phyloP scores from a whole-genome alignment of 2,797 vertebrate genomes.

The Micrastur ruficollis region DNA sequence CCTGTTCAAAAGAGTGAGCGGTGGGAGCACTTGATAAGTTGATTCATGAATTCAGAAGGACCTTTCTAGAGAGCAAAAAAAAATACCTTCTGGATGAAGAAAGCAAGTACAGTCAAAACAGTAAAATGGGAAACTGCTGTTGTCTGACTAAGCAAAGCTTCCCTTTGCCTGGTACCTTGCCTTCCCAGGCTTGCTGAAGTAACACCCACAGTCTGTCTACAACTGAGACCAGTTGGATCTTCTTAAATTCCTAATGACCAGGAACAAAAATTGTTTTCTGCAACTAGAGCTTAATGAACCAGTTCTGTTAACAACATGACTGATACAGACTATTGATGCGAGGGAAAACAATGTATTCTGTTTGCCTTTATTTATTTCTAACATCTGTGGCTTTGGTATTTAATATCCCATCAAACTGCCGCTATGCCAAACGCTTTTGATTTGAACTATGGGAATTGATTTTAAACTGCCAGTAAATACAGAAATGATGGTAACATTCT shows the following conservation, averaged over 20 bases:
- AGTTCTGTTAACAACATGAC: background rate
- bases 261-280: background rate
- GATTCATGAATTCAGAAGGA: background rate
- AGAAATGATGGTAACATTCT: slow-evolving; percentile 29
- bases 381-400: slow-evolving; percentile 33
- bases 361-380: slow-evolving; percentile 41
- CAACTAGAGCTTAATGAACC: background rate
- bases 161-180: background rate
- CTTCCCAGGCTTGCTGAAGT: background rate
- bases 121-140: background rate
- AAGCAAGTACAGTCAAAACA: background rate
- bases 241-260: background rate
- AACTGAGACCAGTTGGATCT: background rate
- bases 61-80: background rate
- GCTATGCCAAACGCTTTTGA: slow-evolving; percentile 31
- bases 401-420: slow-evolving; percentile 42
- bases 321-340: background rate
- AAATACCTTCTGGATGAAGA: background rate
- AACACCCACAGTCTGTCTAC: fast-evolving
- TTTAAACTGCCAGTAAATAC: slow-evolving; percentile 53
- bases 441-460: slow-evolving; percentile 51
- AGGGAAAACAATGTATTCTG: background rate
- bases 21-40: background rate
- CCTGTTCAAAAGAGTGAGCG: background rate
- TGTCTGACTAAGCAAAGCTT: background rate